Percentiles rank a stretch among this genome's conserved stretches.
These are phyloP conservation scores for Dione juno DNA, from an alignment of 2,888 invertebrate genomes.

Conservation along the genomic window DNA sequence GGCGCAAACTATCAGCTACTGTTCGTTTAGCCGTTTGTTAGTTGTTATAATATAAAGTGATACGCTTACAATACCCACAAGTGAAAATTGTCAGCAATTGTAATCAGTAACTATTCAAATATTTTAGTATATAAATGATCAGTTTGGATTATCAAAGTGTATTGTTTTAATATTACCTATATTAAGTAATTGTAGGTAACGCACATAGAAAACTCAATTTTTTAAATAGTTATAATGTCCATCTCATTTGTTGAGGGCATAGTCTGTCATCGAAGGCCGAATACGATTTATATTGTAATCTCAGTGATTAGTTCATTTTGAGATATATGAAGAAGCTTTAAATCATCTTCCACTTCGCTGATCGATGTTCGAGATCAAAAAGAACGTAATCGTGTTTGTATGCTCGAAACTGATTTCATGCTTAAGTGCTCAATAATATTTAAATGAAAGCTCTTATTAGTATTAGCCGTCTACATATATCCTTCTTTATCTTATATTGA, in stretches of 20 bases:
- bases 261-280: slow-evolving; percentile 61
- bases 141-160: background rate
- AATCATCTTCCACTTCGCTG: slow-evolving; percentile 79
- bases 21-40: slow-evolving; percentile 53
- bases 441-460: background rate
- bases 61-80: slow-evolving; percentile 30
- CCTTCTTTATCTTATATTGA: background rate
- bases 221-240: background rate
- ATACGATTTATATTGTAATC: slow-evolving; percentile 82
- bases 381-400: slow-evolving; percentile 55
- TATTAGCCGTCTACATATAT: background rate
- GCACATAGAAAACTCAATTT: background rate
- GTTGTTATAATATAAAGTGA: slow-evolving; percentile 21
- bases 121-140: background rate
- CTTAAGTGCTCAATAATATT: slow-evolving; percentile 13
- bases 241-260: background rate
- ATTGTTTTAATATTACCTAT: background rate
- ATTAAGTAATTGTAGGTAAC: background rate
- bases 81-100: slow-evolving; percentile 1
- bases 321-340: slow-evolving; percentile 78
- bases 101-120: background rate
- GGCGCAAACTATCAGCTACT: slow-evolving; percentile 71
- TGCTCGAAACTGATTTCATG: slow-evolving; percentile 43
- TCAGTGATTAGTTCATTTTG: slow-evolving; percentile 74
- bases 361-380: slow-evolving; percentile 57